Evolutionary conservation across 2,113 vertebrate species (phyloP).

Genomic region (Nettapus auritus): DNA sequence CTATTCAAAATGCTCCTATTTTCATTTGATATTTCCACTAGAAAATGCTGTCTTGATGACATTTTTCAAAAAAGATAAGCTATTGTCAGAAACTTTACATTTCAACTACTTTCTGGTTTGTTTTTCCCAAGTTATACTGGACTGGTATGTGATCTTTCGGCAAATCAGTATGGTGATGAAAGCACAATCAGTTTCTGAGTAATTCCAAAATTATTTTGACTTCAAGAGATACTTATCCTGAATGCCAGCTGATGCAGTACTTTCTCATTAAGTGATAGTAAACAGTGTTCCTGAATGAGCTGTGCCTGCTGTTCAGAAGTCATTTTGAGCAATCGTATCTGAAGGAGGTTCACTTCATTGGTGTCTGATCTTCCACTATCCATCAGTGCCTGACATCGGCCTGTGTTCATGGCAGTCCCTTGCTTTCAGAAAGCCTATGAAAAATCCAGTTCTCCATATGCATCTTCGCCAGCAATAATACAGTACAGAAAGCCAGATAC

Average conservation of each 20-base stretch:
- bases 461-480: not conserved
- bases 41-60: not conserved
- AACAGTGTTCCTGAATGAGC: not conserved
- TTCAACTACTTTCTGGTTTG: conserved; percentile 3
- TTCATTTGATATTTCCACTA: conserved; percentile 14
- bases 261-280: not conserved
- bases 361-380: not conserved
- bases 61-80: not conserved
- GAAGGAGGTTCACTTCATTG: not conserved
- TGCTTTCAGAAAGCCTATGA: not conserved
- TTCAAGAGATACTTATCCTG: conserved; percentile 43
- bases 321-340: not conserved
- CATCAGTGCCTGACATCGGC: not conserved
- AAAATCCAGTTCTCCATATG: not conserved
- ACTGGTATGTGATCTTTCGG: not conserved
- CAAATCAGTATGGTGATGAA: conserved; percentile 13
- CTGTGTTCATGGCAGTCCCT: not conserved
- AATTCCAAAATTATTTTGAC: conserved; percentile 45
- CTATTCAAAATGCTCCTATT: not conserved
- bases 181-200: conserved; percentile 1
- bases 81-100: not conserved
- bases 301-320: not conserved
- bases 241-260: not conserved
- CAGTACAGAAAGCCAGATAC: not conserved
- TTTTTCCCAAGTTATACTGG: not conserved